Evolutionary conservation across 1,140 invertebrate genomes (phyloP), one percentile per base, ranked within the genome.

Genomic region (Brachionus rubens): DNA sequence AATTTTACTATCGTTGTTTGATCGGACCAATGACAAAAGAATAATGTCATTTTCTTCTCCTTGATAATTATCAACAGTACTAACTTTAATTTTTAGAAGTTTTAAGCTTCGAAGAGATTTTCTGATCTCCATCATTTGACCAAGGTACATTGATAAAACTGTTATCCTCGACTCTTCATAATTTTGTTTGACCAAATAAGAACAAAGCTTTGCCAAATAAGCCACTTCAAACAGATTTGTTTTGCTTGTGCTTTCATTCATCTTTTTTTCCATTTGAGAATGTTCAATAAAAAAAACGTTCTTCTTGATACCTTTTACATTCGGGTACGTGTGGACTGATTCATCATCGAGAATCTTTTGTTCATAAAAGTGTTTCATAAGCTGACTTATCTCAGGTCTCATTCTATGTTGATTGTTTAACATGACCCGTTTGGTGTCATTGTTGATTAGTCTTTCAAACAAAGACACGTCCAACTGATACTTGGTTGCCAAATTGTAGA

Each of bases 41-140:
- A 94, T 90, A 36, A 94, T 92, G 78, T 91, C 89, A 47, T 89
- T 90, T 83, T 94, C 92, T 82, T 93, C 90, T 1, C 92, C 92
- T 86, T 93, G 91, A 80, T 88, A 93, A 81, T 43, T 79, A 50
- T 36, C 78, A 36, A 43, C 77, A 9, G 77, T 78, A 14, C 30
- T 72, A 33, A 48, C 43, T 50, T 72, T 72, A 12, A 72, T 41
- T 5, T 30, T 30, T 9, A 26, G 19, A n/a, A 72, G 12, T 0
- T 47, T 40, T 36, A 72, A 21, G 12, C 12, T 26, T 30, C 28
- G 7, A 9, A 72, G 6, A 36, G 4, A 12, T 7, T 54, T 72
- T 72, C 16, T 36, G 28, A 72, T 72, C 33, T 50, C 41, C n/a
- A 33, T 68, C n/a, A 43, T 6, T 54, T 86, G 85, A 10, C 83